Conservation (phyloP, 2,113 vertebrate genomes). For the Pleuronectes platessa region DNA sequence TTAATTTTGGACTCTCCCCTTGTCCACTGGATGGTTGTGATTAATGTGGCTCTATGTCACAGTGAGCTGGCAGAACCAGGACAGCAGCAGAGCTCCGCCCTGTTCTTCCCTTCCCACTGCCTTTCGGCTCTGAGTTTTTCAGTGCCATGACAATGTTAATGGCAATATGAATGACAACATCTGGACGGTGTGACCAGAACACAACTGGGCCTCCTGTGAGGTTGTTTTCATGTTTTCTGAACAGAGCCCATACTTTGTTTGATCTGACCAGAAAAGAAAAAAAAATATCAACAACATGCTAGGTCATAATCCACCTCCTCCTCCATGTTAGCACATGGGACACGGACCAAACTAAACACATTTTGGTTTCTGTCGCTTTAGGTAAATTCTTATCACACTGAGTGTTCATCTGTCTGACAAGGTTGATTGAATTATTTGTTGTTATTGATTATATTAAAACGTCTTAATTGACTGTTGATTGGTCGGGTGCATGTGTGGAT, state of each 20-base stretch:
- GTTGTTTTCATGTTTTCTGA: neutral
- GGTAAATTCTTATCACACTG: too few species aligned
- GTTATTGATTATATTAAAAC: too few species aligned
- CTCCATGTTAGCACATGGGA: neutral
- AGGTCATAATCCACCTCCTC: neutral
- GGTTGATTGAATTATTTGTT: too few species aligned
- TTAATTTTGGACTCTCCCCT: constrained; percentile 71
- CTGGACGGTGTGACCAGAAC: neutral
- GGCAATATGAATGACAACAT: neutral
- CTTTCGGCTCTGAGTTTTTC: neutral
- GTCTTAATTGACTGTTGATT: too few species aligned
- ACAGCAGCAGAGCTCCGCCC: constrained; percentile 41
- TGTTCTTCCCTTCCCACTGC: neutral
- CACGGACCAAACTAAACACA: neutral
- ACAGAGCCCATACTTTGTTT: too few species aligned
- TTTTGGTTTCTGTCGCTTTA: too few species aligned
- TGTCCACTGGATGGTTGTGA: constrained; percentile 64
- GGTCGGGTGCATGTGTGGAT: too few species aligned
- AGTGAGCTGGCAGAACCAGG: constrained; percentile 75
- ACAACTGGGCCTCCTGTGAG: neutral
- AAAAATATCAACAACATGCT: too few species aligned
- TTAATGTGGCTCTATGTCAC: constrained; percentile 72
- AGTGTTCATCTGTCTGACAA: too few species aligned
- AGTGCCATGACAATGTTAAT: constrained; percentile 12
- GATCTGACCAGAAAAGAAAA: too few species aligned